Evolutionary conservation across 2,113 vertebrate species (phyloP), one percentile per base, ranked within the genome.

Genomic region (Mesoclemmys tuberculata): DNA sequence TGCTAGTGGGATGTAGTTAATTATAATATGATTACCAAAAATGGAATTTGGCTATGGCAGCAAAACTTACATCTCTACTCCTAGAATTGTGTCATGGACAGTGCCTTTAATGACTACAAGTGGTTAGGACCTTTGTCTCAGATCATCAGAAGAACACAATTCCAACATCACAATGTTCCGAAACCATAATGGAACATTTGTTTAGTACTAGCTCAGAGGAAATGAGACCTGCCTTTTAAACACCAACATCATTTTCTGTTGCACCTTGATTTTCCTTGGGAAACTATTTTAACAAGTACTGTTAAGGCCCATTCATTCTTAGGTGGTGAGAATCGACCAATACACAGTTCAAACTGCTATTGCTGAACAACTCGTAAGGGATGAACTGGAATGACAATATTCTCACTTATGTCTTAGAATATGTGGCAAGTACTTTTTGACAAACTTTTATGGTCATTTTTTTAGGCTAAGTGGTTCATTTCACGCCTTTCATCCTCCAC

Each of bases 391-490:
- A 16, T 54, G 52, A 46, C 49, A 64, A 16, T 22, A 46, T 3
- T 91, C 46, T 2, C 58, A 68, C 78, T 91, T 94, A 22, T 6
- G 16, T 12, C 64, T 55, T 7, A 84, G 18, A 87, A 27, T 22
- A 41, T 1, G 24, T 26, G 68, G 49, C 92, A 38, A 93, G 51
- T 71, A 75, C 41, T 35, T 93, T 89, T 80, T 96, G 55, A 82
- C 58, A 91, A 88, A 6, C 1, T 93, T 91, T 55, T 64, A n/a
- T 75, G 82, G n/a, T 77, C 86, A 78, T 35, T 92, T 64, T 96
- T 90, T 94, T 80, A 89, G 74, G 49, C 1, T n/a, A 94, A 95
- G 92, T 84, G 80, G 35, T 77, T 95, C 61, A 85, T 93, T 26
- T 26, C 11, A 75, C 41, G 7, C 10, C 3, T 93, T 78, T 93